These are phyloP conservation scores for Cydia strobilella DNA, from an alignment of 1,140 invertebrate species.

Conservation along the genomic window DNA sequence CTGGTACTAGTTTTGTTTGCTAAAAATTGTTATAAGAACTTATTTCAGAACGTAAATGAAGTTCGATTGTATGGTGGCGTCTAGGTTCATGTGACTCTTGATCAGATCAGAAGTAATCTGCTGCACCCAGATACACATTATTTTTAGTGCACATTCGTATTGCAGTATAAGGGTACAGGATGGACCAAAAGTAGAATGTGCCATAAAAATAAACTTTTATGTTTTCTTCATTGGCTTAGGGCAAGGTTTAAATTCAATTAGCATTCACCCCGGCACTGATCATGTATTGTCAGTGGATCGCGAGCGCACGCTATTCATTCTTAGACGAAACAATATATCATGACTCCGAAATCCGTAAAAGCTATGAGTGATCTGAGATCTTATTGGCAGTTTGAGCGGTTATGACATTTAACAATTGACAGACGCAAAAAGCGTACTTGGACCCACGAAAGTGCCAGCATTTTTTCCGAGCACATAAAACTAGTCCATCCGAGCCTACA, in stretches of 20 bases:
- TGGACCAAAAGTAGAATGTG: constrained; percentile 41
- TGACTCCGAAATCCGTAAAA: neutral
- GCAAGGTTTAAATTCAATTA: constrained; percentile 27
- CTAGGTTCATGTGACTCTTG: too few species aligned
- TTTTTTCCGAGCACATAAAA: too few species aligned
- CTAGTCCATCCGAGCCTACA: too few species aligned
- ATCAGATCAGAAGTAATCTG: too few species aligned
- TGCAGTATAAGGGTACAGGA: neutral
- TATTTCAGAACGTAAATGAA: too few species aligned
- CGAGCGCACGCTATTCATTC: neutral
- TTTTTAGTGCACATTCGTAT: neutral
- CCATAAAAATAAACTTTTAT: constrained; percentile 59
- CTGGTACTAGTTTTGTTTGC: too few species aligned
- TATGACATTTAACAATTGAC: too few species aligned
- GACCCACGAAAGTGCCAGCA: too few species aligned
- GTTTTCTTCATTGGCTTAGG: constrained; percentile 50
- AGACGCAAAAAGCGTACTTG: too few species aligned
- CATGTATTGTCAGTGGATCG: neutral
- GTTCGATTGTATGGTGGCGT: too few species aligned
- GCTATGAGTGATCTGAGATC: neutral
- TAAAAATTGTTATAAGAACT: too few species aligned
- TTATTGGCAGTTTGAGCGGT: too few species aligned
- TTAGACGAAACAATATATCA: neutral
- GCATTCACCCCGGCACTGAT: neutral
- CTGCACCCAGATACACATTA: neutral